A percentile compares a stretch with the other conserved stretches of the same genome.
These are phyloP conservation scores for Xylophagus ater DNA, from an alignment of 2,888 invertebrate genomes.

Conservation along the genomic window DNA sequence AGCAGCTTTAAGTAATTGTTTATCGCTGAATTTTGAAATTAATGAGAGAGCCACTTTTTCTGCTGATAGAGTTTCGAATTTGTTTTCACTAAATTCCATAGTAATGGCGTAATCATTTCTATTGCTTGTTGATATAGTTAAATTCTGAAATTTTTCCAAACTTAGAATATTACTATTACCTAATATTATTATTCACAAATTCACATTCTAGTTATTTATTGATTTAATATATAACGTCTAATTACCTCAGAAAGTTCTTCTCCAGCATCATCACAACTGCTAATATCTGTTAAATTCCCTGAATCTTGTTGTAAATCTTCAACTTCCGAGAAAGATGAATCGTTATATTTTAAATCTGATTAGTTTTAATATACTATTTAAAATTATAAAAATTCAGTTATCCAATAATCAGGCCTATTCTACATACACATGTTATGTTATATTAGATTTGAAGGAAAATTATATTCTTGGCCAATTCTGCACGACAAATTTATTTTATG, in stretches of 20 bases:
- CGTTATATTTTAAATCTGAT: neutral
- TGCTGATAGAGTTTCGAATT: conserved; percentile 50
- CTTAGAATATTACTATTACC: too few species aligned
- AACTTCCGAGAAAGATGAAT: conserved; percentile 8
- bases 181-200: neutral
- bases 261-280: conserved; percentile 10
- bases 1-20: conserved; percentile 62
- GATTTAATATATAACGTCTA: neutral
- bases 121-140: conserved; percentile 2
- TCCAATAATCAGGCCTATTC: too few species aligned
- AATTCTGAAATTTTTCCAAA: too few species aligned
- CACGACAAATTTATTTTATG: too few species aligned
- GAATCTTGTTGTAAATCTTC: conserved; percentile 5
- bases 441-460: too few species aligned
- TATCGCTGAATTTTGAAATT: conserved; percentile 63
- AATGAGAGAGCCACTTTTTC: conserved; percentile 69
- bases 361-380: conserved; percentile 1
- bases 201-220: neutral
- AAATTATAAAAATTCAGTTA: too few species aligned
- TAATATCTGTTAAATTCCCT: conserved; percentile 6
- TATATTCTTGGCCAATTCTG: too few species aligned
- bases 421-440: too few species aligned
- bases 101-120: conserved; percentile 24
- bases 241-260: conserved; percentile 7
- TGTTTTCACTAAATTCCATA: conserved; percentile 28